Conservation (phyloP, 2,797 vertebrate species). For the Spea hammondii region DNA sequence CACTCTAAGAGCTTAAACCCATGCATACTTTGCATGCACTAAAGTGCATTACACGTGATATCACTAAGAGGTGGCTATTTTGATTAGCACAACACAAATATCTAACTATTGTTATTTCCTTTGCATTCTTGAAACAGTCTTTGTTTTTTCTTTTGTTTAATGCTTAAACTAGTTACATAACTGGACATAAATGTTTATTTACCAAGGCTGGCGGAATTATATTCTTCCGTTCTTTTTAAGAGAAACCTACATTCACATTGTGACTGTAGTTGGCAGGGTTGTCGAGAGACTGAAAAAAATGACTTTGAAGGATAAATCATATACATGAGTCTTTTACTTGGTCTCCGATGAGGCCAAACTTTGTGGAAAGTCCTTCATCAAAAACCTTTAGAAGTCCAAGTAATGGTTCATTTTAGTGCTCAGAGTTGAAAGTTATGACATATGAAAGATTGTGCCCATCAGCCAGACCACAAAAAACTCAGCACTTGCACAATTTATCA, state of each 20-base stretch:
- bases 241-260: slow-evolving; percentile 20
- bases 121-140: too few species aligned
- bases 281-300: slow-evolving; percentile 29
- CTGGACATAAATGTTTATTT: neutral
- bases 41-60: too few species aligned
- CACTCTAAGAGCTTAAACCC: too few species aligned
- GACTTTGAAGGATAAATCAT: slow-evolving; percentile 34
- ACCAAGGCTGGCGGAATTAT: neutral
- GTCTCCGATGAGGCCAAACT: slow-evolving; percentile 36
- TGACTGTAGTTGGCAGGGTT: slow-evolving; percentile 15
- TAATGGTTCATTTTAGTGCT: slow-evolving; percentile 49
- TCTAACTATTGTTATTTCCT: too few species aligned
- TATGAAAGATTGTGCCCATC: slow-evolving; percentile 47
- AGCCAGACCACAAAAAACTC: slow-evolving; percentile 43
- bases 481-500: slow-evolving; percentile 45
- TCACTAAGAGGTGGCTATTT: too few species aligned
- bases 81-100: too few species aligned
- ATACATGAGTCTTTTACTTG: slow-evolving; percentile 28
- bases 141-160: too few species aligned
- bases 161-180: too few species aligned
- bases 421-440: slow-evolving; percentile 44
- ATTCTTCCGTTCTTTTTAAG: neutral
- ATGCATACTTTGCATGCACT: too few species aligned
- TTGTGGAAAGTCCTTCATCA: slow-evolving; percentile 48
- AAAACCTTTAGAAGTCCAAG: slow-evolving; percentile 41